A percentile compares a stretch with the other conserved stretches of the same genome.
Conservation (phyloP, 1,140 invertebrate species). For the Caenorhabditis inopinata region DNA sequence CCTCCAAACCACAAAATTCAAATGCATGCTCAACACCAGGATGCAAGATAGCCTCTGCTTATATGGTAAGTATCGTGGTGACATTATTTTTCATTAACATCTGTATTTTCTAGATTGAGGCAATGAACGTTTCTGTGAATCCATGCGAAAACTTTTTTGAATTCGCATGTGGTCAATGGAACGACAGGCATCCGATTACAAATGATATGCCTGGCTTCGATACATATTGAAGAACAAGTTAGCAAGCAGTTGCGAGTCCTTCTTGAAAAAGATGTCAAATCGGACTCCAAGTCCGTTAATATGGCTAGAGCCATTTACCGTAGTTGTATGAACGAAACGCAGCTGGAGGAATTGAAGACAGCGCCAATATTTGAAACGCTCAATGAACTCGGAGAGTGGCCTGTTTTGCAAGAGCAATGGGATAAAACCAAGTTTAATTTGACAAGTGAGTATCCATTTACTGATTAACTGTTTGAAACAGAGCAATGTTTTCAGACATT, state of each 20-base stretch:
- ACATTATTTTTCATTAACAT: background rate
- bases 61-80: constrained; percentile 39
- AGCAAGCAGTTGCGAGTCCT: constrained; percentile 52
- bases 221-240: constrained; percentile 48
- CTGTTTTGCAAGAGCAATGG: constrained; percentile 72
- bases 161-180: constrained; percentile 82
- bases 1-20: constrained; percentile 1
- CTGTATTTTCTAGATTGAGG: constrained; percentile 39
- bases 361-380: constrained; percentile 76
- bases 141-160: constrained; percentile 73
- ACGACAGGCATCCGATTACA: constrained; percentile 85
- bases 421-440: constrained; percentile 76
- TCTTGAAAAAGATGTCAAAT: constrained; percentile 35
- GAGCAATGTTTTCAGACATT: constrained; percentile 70
- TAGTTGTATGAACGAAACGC: constrained; percentile 49
- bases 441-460: too few relatives aligned
- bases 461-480: too few relatives aligned
- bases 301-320: constrained; percentile 48
- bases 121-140: constrained; percentile 77
- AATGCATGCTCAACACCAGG: constrained; percentile 47
- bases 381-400: constrained; percentile 80
- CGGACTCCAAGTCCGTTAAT: constrained; percentile 35
- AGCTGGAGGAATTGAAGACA: constrained; percentile 47
- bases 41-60: constrained; percentile 47
- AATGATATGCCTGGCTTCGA: constrained; percentile 66